These are phyloP conservation scores for Lepilemur septentrionalis DNA, from an alignment of 2,797 vertebrate species.

Conservation along the genomic window DNA sequence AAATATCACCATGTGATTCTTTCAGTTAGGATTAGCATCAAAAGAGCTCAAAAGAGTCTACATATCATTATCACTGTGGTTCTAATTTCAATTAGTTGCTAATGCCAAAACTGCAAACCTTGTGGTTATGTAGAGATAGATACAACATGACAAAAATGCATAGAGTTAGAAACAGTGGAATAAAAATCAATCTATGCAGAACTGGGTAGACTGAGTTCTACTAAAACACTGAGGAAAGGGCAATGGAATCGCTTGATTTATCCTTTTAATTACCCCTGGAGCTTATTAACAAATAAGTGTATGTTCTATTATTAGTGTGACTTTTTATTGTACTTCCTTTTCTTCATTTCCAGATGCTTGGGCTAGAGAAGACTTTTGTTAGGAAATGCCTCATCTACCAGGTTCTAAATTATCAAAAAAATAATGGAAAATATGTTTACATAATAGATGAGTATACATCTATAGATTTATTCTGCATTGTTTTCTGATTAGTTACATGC, in stretches of 20 bases:
- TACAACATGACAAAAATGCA: neutral
- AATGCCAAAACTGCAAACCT: neutral
- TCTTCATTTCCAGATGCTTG: neutral
- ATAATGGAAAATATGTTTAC: neutral
- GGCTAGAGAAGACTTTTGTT: neutral
- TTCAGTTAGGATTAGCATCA: neutral
- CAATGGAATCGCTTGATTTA: neutral
- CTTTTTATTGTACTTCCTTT: neutral
- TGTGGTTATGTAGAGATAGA: neutral
- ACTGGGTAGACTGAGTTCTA: neutral
- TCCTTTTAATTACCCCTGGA: neutral
- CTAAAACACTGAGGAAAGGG: neutral
- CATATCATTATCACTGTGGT: neutral
- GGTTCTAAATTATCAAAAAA: neutral
- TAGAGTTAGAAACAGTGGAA: neutral
- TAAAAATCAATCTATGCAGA: neutral
- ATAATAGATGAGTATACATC: neutral
- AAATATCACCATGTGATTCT: neutral
- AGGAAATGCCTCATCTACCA: neutral
- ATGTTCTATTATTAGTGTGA: neutral
- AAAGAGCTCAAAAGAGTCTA: neutral
- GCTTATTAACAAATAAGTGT: neutral
- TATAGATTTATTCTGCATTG: neutral
- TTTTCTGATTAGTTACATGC: neutral
- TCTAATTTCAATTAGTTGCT: neutral